Evolutionary conservation across 2,888 invertebrate genomes (phyloP).

Genomic region (Agonopterix heracliana): DNA sequence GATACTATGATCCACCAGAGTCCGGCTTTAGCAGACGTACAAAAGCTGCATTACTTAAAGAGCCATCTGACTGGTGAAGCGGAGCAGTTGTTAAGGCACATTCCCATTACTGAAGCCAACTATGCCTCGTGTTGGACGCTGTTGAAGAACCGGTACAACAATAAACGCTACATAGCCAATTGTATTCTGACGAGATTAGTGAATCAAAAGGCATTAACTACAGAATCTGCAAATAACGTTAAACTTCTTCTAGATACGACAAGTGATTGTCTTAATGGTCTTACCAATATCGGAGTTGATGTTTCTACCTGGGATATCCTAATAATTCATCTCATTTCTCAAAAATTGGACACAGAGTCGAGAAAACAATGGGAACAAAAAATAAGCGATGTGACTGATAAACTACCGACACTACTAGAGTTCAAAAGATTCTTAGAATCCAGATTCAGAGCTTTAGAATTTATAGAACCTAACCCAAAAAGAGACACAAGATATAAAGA

Average conservation of each 20-base stretch:
- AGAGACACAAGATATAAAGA: neutral
- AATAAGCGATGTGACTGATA: constrained; percentile 3
- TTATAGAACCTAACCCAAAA: constrained; percentile 7
- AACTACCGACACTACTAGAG: constrained; percentile 13
- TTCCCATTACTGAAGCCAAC: constrained; percentile 12
- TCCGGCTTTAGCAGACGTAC: constrained; percentile 13
- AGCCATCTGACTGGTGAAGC: constrained; percentile 17
- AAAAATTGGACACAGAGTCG: constrained; percentile 11
- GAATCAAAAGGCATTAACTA: constrained; percentile 3
- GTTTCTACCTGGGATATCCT: constrained; percentile 13
- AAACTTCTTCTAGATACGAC: constrained; percentile 17
- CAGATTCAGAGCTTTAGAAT: constrained; percentile 21
- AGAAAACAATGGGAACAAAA: constrained; percentile 14
- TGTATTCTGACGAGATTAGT: constrained; percentile 13
- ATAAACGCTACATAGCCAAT: constrained; percentile 17
- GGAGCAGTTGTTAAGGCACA: constrained; percentile 16
- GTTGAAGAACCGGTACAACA: constrained; percentile 15
- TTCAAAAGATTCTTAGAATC: constrained; percentile 18
- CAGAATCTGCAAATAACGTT: constrained; percentile 14
- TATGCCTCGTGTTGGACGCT: constrained; percentile 16
- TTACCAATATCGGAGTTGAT: constrained; percentile 10
- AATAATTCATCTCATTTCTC: constrained; percentile 9
- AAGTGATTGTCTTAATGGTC: constrained; percentile 15
- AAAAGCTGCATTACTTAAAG: constrained; percentile 20
- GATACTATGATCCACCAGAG: constrained; percentile 18